phyloP scores from a whole-genome alignment of 2,113 vertebrate species.

The Prietella phreatophila region DNA sequence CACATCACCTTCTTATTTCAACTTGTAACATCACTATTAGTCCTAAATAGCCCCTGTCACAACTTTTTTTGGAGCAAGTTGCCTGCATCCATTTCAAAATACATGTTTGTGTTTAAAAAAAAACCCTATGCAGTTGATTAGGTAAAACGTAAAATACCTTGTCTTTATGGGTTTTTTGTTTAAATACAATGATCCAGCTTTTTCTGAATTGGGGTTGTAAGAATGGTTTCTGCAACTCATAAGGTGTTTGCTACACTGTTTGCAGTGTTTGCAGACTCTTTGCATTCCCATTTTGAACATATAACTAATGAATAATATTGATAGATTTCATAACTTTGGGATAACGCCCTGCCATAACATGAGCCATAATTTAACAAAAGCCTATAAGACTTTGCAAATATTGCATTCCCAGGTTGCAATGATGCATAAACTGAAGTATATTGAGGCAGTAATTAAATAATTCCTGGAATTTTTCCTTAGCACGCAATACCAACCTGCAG shows the following conservation, averaged over 20 bases:
- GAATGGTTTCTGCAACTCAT: not conserved
- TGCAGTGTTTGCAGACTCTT: not conserved
- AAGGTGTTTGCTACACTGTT: not conserved
- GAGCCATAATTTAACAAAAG: not conserved
- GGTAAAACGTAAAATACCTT: too few species aligned
- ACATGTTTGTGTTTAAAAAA: too few species aligned
- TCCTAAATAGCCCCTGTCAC: too few species aligned
- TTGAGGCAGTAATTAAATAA: not conserved
- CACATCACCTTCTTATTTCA: too few species aligned
- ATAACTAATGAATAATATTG: slow-evolving; percentile 5
- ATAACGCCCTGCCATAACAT: not conserved
- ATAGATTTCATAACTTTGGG: slow-evolving; percentile 16
- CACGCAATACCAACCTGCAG: slow-evolving; percentile 84
- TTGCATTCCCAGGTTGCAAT: not conserved
- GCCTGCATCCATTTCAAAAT: too few species aligned
- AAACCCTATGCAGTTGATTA: too few species aligned
- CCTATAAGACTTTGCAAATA: not conserved
- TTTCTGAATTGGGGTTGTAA: not conserved
- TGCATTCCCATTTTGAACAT: not conserved
- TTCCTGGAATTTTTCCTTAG: slow-evolving; percentile 6
- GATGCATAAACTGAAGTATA: not conserved
- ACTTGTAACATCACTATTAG: too few species aligned
- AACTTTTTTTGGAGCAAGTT: too few species aligned
- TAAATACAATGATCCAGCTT: too few species aligned
- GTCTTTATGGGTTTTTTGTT: too few species aligned